A percentile compares a stretch with the other conserved stretches of the same genome.
These are phyloP conservation scores for Brienomyrus longianalis DNA, from an alignment of 2,113 vertebrate genomes.

Conservation along the genomic window DNA sequence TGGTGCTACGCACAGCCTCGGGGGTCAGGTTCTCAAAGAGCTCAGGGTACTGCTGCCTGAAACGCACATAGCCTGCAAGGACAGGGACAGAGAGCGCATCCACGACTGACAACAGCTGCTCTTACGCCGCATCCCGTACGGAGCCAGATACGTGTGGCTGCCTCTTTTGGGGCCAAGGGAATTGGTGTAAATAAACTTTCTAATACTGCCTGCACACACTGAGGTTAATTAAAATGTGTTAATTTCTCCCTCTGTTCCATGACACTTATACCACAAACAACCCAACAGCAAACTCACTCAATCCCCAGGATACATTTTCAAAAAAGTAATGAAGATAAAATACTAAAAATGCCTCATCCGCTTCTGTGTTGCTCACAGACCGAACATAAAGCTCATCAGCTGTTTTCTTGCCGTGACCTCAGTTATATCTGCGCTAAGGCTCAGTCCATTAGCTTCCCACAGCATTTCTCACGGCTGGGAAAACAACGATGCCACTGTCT, in stretches of 20 bases:
- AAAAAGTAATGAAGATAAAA: background rate
- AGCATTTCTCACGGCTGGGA: background rate
- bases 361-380: background rate
- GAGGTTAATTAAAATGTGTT: background rate
- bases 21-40: slow-evolving; percentile 84
- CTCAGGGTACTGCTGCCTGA: slow-evolving; percentile 89
- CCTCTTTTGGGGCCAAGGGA: background rate
- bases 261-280: background rate
- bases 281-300: background rate
- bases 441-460: background rate
- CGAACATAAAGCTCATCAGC: background rate
- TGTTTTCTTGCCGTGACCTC: background rate
- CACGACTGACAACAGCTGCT: background rate
- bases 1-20: slow-evolving; percentile 85
- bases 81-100: background rate
- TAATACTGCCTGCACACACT: background rate
- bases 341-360: background rate
- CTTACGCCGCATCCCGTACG: background rate
- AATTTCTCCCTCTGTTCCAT: background rate
- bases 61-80: slow-evolving; percentile 79
- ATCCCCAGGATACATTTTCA: background rate
- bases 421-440: background rate
- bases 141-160: background rate
- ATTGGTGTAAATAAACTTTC: background rate
- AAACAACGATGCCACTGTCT: background rate